Base-by-base conservation (phyloP, 2,888 invertebrate species). In the Tridacna gigas region DNA sequence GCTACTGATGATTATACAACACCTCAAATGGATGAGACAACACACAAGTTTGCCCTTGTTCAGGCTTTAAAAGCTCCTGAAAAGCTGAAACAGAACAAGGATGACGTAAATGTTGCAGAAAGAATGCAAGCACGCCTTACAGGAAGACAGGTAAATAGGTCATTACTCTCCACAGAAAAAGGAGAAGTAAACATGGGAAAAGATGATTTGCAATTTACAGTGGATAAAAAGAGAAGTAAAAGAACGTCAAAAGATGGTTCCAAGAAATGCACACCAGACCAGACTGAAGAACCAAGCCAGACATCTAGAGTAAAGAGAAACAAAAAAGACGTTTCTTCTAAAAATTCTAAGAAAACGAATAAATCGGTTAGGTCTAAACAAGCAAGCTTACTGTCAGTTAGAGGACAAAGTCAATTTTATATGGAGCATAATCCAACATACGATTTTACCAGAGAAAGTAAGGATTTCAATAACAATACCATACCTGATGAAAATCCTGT, bases 1-100 rank as follows among this genome's bases (percentile, higher is more conserved):
- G 56, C 67, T 25, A 25, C 45, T 18, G 71, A 69, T 61, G 73
- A 66, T 18, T 83, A 82, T 25, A 89, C 86, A 60, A 89, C 90
- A 60, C 90, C 90, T 69, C 82, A 82, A 56, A 89, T 89, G 86
- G 86, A 90, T 83, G 89, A 86, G 74, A 69, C 73, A 9, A 28
- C 85, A 0, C 79, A 82, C 63, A 74, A 84, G 61, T 74, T 82
- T 12, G 79, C 86, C 12, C 73, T 88, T 15, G 56, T 82, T 22
- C 77, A 87, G 65, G 87, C 76, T 2, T 77, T 79, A 48, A 84
- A 89, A 79, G 87, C 88, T 28, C 89, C 89, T 45, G 74, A 84
- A 63, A 90, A 90, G 51, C 25, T 22, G 7, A 79, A 77, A 13
- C 74, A 79, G 26, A 74, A 66, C 74, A 61, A 26, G 48, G 79